Evolutionary conservation across 2,888 invertebrate genomes (phyloP), one percentile per base, ranked within the genome.

Genomic region (Hoplodrina blanda): DNA sequence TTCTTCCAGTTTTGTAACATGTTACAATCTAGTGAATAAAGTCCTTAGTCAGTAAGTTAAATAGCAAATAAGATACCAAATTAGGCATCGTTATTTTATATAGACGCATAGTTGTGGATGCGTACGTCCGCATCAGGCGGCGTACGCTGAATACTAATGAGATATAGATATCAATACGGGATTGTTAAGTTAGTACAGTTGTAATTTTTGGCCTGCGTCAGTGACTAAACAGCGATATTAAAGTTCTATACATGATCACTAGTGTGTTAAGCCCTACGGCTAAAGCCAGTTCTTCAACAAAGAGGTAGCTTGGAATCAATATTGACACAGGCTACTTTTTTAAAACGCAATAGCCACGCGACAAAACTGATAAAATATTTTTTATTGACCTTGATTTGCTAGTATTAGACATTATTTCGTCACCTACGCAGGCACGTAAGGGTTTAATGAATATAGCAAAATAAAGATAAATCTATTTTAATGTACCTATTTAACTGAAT

Each of bases 141-240:
- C 19, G 55, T 46, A 41, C 15, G 17, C 62, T 54, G 85, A 76
- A 81, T 85, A 85, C 62, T 72, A 81, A 84, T 81, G 76, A 77
- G 66, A 73, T 72, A 73, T 52, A 17, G 11, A 56, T 64, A n/a
- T 62, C 19, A 13, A 25, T 25, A 73, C 1, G 41, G 62, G 25
- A 53, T 76, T 53, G 80, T 65, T 30, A 15, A 65, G 53, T 80
- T 25, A 17, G 0, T 60, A 25, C n/a, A 69, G 30, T 44, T 7
- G 46, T 64, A 33, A 61, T 57, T 57, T 54, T 61, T 53, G 54
- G 57, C 54, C 15, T 74, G 37, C 19, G 63, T 65, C 50, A 20
- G 49, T 61, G 46, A 66, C 33, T 52, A 56, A 66, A 61, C 69
- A 56, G 17, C 6, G 10, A 25, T 52, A 41, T 41, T 10, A 62